phyloP scores from a whole-genome alignment of 2,797 vertebrate species.

The Rhinogobio ventralis region DNA sequence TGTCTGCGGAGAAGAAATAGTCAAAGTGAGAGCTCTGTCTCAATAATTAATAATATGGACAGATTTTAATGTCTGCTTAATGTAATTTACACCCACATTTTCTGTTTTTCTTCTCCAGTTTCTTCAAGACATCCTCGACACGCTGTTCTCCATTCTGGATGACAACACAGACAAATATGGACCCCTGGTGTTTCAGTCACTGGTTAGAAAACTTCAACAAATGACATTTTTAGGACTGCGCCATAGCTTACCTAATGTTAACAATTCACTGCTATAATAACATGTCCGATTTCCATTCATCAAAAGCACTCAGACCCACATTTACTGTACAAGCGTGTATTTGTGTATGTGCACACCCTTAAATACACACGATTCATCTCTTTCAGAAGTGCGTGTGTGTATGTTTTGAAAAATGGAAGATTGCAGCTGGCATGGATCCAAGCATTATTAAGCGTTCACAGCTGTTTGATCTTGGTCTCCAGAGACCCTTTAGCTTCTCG shows the following conservation, averaged over 20 bases:
- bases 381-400: slow-evolving; percentile 7
- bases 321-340: not conserved
- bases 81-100: not conserved
- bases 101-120: slow-evolving; percentile 81
- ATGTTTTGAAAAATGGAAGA: slow-evolving; percentile 49
- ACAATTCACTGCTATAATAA: slow-evolving; percentile 19
- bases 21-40: slow-evolving; percentile 83
- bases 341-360: not conserved
- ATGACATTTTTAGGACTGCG: not conserved
- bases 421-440: slow-evolving; percentile 54
- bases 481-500: slow-evolving; percentile 61
- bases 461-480: slow-evolving; percentile 52
- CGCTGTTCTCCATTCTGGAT: slow-evolving; percentile 96
- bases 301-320: not conserved
- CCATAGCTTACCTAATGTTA: not conserved
- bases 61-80: not conserved
- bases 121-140: slow-evolving; percentile 97
- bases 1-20: slow-evolving; percentile 96
- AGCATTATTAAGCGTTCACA: slow-evolving; percentile 53
- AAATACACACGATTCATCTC: slow-evolving; percentile 11
- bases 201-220: slow-evolving; percentile 83
- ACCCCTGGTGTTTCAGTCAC: slow-evolving; percentile 95
- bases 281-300: slow-evolving; percentile 10
- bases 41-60: not conserved
- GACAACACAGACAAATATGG: slow-evolving; percentile 99